A percentile compares a stretch with the other conserved stretches of the same genome.
Evolutionary conservation across 2,888 invertebrate genomes (phyloP).

Genomic region (Alitta virens): DNA sequence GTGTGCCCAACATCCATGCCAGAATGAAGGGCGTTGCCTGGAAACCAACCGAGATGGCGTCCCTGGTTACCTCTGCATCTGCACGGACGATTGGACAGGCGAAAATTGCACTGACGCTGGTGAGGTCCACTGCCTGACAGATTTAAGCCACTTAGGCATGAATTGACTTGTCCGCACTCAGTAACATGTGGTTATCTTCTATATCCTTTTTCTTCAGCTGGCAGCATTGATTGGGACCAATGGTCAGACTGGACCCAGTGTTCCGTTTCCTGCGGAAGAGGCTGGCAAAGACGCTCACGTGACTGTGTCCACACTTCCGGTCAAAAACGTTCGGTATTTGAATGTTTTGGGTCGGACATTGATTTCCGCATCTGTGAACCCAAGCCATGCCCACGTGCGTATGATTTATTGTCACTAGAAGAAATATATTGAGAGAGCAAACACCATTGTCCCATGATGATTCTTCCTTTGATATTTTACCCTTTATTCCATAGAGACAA

Average conservation of each 20-base stretch:
- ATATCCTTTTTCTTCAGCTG: conserved; percentile 3
- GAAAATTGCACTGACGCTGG: conserved; percentile 35
- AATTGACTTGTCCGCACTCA: too few species aligned
- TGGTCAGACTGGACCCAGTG: conserved; percentile 45
- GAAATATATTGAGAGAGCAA: not conserved
- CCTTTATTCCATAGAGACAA: too few species aligned
- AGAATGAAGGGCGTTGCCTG: conserved; percentile 41
- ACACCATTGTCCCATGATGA: not conserved
- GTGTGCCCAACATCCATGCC: conserved; percentile 42
- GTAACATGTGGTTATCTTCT: not conserved
- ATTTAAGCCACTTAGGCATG: too few species aligned
- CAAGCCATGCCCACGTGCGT: conserved; percentile 1
- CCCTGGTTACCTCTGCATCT: conserved; percentile 38
- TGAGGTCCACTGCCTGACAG: conserved; percentile 19
- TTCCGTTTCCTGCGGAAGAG: conserved; percentile 42
- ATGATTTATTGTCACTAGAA: not conserved
- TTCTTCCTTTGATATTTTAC: too few species aligned
- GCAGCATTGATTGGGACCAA: conserved; percentile 35
- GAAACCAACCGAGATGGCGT: conserved; percentile 20
- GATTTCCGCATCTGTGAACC: not conserved
- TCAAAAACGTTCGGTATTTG: conserved; percentile 22
- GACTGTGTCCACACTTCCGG: conserved; percentile 35
- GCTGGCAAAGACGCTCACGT: conserved; percentile 34
- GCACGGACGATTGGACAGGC: conserved; percentile 40
- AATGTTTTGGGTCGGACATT: conserved; percentile 27